Evolutionary conservation across 37 sponge, comb jelly and placozoan species (phyloP).

Genomic region (Spongilla lacustris): DNA sequence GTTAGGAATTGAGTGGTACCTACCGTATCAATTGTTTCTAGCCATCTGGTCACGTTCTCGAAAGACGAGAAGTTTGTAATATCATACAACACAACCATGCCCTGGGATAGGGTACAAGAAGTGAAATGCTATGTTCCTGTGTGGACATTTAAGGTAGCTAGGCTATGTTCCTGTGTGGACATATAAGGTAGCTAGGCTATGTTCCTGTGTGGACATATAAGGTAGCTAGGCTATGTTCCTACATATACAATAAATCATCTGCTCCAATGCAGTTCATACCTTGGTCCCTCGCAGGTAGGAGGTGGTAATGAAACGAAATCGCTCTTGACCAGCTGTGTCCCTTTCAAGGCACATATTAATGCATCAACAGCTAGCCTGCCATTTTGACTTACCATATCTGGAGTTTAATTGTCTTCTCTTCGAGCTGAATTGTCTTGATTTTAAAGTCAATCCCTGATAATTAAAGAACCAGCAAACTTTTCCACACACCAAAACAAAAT

Average conservation of each 20-base stretch:
- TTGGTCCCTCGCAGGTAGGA: slow-evolving; percentile 87
- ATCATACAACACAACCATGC: slow-evolving; percentile 85
- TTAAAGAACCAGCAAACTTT: neutral
- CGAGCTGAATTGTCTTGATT: slow-evolving; percentile 75
- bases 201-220: too few relatives aligned
- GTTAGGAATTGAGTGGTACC: neutral
- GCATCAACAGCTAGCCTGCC: too few relatives aligned
- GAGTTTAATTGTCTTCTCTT: slow-evolving; percentile 72
- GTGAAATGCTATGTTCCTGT: too few relatives aligned
- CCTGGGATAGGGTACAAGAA: too few relatives aligned
- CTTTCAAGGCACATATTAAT: slow-evolving; percentile 23
- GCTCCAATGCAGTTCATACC: too few relatives aligned
- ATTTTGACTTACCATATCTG: slow-evolving; percentile 83
- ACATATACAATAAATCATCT: too few relatives aligned
- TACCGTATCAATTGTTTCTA: slow-evolving; percentile 78
- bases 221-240: too few relatives aligned
- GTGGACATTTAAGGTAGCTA: too few relatives aligned
- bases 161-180: too few relatives aligned
- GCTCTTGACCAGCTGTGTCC: slow-evolving; percentile 91
- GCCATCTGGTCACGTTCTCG: slow-evolving; percentile 83
- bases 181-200: too few relatives aligned
- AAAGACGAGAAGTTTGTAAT: slow-evolving; percentile 71
- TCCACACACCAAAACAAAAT: too few relatives aligned
- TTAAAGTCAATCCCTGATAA: slow-evolving; percentile 75
- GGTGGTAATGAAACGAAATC: slow-evolving; percentile 87